Conservation (phyloP, 2,888 invertebrate genomes). For the Cheilosia impressa region DNA sequence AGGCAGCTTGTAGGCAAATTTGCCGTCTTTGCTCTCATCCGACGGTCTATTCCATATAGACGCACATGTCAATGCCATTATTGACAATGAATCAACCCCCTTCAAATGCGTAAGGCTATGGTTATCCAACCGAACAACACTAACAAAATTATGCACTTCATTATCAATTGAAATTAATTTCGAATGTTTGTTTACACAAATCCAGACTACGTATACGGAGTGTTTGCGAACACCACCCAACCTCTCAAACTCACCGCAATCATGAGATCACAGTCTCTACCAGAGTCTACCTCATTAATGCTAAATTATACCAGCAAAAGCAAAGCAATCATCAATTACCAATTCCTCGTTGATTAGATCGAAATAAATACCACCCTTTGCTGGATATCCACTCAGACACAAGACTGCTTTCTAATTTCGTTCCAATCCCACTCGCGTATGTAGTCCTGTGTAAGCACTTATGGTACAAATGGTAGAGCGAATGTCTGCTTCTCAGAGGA, state of each 20-base stretch:
- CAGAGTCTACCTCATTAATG: constrained; percentile 31
- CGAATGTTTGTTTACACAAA: constrained; percentile 7
- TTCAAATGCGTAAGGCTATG: not conserved
- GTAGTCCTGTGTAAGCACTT: too few relatives aligned
- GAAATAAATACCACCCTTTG: constrained; percentile 22
- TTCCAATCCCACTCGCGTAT: not conserved
- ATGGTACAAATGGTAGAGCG: too few relatives aligned
- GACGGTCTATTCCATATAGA: too few relatives aligned
- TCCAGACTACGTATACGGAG: constrained; percentile 1
- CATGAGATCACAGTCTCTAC: constrained; percentile 23
- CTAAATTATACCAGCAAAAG: constrained; percentile 16
- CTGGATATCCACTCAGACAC: not conserved
- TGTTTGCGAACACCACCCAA: not conserved
- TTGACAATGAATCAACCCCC: not conserved
- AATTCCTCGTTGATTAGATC: constrained; percentile 32
- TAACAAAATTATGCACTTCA: constrained; percentile 19
- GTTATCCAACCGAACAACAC: constrained; percentile 12
- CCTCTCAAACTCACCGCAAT: not conserved
- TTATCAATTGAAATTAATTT: constrained; percentile 35
- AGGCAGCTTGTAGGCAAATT: too few relatives aligned
- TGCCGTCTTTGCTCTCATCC: too few relatives aligned
- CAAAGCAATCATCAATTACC: constrained; percentile 26
- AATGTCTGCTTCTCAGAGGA: too few relatives aligned
- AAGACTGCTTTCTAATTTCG: not conserved
- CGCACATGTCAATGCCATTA: not conserved